Evolutionary conservation across 2,113 vertebrate genomes (phyloP), one percentile per base, ranked within the genome.

Genomic region (Ceratotherium simum): DNA sequence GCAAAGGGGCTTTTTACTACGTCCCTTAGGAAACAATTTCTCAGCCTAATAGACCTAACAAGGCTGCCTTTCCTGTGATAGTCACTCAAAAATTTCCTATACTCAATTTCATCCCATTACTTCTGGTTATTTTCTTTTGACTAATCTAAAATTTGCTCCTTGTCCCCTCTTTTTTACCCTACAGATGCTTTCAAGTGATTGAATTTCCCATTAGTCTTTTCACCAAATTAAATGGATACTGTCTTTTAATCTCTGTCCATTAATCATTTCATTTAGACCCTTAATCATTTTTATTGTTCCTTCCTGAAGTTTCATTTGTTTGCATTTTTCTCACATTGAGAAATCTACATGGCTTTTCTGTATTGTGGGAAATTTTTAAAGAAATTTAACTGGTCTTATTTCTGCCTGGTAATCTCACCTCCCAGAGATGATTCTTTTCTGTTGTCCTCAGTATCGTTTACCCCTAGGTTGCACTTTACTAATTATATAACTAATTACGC

Each of bases 201-300:
- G 95, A 94, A 95, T 94, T 97, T 78, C 89, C 70, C 96, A 95
- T 97, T 97, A 97, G 90, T 90, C 87, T 97, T 98, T 96, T 98
- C 90, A 98, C 18, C 65, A 97, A 94, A 92, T 97, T 97, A 96
- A 98, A 92, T 95, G 87, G 76, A 89, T 73, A 60, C 65, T 87
- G 65, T 95, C 86, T 97, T 93, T 97, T 96, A 95, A 96, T 97
- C 96, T 96, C 83, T 94, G 76, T 67, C 75, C 94, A 98, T 96
- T 96, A 95, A 97, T 97, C 94, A 97, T 97, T 96, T 96, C 95
- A 93, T 96, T 93, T 94, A 90, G 70, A 92, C 60, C 33, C 46
- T 96, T 97, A 95, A 97, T 96, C 92, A 97, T 97, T 97, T 98
- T 94, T 95, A 95, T 97, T 97, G 90, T 98, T 95, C 92, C 78